Conservation (phyloP, 2,113 vertebrate species). For the Cinclus mexicanus region DNA sequence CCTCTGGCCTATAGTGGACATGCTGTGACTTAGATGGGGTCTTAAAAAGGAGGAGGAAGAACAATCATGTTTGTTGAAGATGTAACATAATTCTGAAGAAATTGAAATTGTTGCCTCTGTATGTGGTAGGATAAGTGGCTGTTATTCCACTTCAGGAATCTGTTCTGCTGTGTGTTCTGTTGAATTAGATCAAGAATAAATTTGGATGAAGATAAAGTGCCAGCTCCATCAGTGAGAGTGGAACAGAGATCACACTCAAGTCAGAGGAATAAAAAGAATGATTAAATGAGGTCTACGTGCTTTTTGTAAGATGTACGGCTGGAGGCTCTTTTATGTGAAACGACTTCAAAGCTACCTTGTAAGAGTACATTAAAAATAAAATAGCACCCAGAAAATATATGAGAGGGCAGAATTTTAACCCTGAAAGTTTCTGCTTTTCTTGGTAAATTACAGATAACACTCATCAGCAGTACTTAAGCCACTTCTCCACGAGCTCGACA, state of each 20-base stretch:
- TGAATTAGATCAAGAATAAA: conserved; percentile 42
- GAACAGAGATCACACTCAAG: conserved; percentile 24
- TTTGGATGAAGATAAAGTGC: conserved; percentile 20
- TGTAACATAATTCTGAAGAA: background rate
- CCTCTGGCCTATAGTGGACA: background rate
- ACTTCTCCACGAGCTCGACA: background rate
- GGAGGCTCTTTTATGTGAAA: conserved; percentile 43
- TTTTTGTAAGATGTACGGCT: conserved; percentile 10
- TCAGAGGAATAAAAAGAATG: conserved; percentile 58
- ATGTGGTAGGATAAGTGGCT: background rate
- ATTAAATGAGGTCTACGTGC: conserved; percentile 35
- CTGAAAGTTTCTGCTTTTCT: conserved; percentile 32
- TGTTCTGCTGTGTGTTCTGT: background rate
- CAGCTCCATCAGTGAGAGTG: conserved; percentile 22
- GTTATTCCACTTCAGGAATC: background rate
- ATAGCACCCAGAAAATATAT: background rate
- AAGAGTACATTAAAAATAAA: conserved; percentile 61
- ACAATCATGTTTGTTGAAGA: background rate
- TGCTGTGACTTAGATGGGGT: background rate
- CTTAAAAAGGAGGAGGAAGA: background rate
- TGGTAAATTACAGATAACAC: conserved; percentile 29
- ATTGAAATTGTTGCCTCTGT: background rate
- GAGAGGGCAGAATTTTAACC: conserved; percentile 44
- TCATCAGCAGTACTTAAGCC: conserved; percentile 22
- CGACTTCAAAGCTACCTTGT: conserved; percentile 49